phyloP scores from a whole-genome alignment of 2,797 vertebrate species.

The Sardinella longiceps region DNA sequence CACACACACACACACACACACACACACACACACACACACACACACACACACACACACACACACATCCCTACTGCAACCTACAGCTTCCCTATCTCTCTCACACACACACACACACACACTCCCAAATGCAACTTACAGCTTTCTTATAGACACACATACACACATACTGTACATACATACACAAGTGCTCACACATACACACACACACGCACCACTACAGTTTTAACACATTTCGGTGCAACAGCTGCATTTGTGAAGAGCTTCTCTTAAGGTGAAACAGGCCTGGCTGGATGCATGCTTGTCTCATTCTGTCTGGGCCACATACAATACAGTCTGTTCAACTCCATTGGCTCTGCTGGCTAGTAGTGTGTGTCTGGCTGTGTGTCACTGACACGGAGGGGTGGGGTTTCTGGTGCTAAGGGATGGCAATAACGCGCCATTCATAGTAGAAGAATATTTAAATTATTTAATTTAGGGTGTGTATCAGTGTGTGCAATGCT shows the following conservation, averaged over 20 bases:
- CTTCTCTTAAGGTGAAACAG: not conserved
- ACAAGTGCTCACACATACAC: not conserved
- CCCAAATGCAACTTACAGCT: not conserved
- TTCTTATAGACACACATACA: not conserved
- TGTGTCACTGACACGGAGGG: constrained; percentile 18
- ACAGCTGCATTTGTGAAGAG: constrained; percentile 21
- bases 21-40: constrained; percentile 5
- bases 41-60: constrained; percentile 3
- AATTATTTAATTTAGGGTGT: not conserved
- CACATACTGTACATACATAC: not conserved
- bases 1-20: not conserved
- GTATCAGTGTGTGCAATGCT: not conserved
- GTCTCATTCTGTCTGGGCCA: not conserved
- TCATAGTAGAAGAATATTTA: not conserved
- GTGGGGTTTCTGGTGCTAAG: not conserved
- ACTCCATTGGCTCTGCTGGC: constrained; percentile 21
- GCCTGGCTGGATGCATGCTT: constrained; percentile 1
- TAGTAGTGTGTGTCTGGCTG: constrained; percentile 62
- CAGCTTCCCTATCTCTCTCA: too few species aligned
- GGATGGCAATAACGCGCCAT: not conserved
- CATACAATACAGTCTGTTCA: not conserved
- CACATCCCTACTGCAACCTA: not conserved
- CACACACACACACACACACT: not conserved
- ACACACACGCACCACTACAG: not conserved
- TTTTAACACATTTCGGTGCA: constrained; percentile 12